phyloP scores from a whole-genome alignment of 2,888 invertebrate species.

The Drosophila multiciliata region DNA sequence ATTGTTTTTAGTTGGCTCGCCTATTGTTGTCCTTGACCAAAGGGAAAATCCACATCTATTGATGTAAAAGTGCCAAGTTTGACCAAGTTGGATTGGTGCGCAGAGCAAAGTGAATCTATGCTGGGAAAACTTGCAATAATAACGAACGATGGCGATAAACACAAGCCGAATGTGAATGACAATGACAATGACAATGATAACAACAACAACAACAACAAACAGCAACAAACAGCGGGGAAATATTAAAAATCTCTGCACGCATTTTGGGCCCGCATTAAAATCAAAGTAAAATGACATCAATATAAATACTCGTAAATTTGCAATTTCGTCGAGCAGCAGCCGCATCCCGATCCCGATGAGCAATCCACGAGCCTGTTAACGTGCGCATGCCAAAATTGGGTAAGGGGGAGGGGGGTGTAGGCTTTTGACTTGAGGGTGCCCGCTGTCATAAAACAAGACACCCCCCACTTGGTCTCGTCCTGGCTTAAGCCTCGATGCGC shows the following conservation, averaged over 20 bases:
- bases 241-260: slow-evolving; percentile 80
- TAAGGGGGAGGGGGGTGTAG: background rate
- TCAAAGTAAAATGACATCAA: slow-evolving; percentile 82
- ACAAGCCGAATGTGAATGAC: slow-evolving; percentile 14
- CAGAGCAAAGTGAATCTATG: background rate
- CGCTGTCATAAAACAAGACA: slow-evolving; percentile 57
- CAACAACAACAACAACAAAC: slow-evolving; percentile 5
- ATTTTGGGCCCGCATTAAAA: slow-evolving; percentile 79
- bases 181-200: slow-evolving; percentile 22
- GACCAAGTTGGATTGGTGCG: background rate
- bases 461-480: slow-evolving; percentile 9
- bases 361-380: slow-evolving; percentile 63
- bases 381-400: slow-evolving; percentile 18
- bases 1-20: slow-evolving; percentile 38
- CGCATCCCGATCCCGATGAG: slow-evolving; percentile 39
- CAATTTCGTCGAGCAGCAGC: slow-evolving; percentile 67
- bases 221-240: slow-evolving; percentile 32
- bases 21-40: slow-evolving; percentile 49
- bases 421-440: slow-evolving; percentile 36
- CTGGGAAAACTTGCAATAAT: background rate
- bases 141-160: slow-evolving; percentile 9
- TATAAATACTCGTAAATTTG: slow-evolving; percentile 82
- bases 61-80: background rate
- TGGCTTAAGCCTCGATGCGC: slow-evolving; percentile 62
- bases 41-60: background rate